phyloP scores from a whole-genome alignment of 2,113 vertebrate species.

The Barnardius zonarius region DNA sequence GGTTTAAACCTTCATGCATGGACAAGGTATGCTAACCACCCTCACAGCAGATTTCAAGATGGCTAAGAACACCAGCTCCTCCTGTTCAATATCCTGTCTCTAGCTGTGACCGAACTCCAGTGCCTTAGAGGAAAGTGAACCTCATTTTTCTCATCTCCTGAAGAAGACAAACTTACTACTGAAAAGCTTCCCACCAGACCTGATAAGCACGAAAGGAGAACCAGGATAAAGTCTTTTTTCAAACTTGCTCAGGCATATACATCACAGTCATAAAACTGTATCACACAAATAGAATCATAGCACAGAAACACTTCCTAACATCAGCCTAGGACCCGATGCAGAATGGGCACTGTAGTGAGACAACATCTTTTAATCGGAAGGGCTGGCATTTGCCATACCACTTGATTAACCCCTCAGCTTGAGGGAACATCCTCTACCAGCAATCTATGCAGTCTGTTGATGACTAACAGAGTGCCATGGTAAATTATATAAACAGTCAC shows the following conservation, averaged over 20 bases:
- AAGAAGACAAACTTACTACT: neutral
- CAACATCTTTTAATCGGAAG: neutral
- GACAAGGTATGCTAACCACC: neutral
- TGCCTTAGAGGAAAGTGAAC: neutral
- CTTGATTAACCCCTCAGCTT: neutral
- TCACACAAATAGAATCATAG: neutral
- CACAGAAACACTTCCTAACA: neutral
- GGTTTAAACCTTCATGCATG: neutral
- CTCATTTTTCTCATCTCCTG: neutral
- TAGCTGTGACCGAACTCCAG: neutral
- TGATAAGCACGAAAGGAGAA: neutral
- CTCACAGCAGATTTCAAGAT: neutral
- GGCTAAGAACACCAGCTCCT: neutral
- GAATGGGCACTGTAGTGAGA: neutral
- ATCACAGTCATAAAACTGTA: neutral
- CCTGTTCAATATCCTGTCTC: neutral
- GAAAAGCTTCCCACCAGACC: neutral
- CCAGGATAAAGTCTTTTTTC: neutral
- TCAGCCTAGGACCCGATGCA: neutral
- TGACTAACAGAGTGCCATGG: neutral
- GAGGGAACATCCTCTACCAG: neutral
- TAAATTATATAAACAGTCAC: slow-evolving; percentile 28
- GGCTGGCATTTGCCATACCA: neutral
- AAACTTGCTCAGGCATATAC: neutral
- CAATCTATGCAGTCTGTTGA: neutral